A percentile compares a stretch with the other conserved stretches of the same genome.
These are phyloP conservation scores for Proterorhinus semilunaris DNA, from an alignment of 2,113 vertebrate species.

Conservation along the genomic window DNA sequence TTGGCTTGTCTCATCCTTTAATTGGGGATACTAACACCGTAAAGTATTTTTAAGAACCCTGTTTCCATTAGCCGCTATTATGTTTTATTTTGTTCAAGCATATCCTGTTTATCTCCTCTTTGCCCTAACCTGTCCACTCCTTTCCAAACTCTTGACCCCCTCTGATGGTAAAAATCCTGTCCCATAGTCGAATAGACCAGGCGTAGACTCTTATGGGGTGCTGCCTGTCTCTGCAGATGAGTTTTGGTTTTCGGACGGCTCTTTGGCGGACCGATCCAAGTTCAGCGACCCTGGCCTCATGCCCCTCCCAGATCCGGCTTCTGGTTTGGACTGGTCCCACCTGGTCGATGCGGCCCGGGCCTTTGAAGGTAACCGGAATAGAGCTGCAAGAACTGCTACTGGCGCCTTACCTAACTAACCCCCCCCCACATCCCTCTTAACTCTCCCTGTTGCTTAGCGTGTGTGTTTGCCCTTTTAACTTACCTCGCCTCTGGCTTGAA, in stretches of 20 bases:
- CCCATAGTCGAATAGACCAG: constrained; percentile 35
- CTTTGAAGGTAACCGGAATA: constrained; percentile 89
- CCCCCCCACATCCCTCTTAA: neutral
- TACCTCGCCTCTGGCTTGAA: constrained; percentile 46
- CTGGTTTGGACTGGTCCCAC: constrained; percentile 93
- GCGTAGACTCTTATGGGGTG: constrained; percentile 61
- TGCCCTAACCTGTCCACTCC: constrained; percentile 7
- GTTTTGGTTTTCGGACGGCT: constrained; percentile 97
- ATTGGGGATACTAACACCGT: neutral
- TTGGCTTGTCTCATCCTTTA: neutral
- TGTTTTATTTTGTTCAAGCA: neutral
- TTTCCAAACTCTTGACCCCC: constrained; percentile 27
- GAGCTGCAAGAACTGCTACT: constrained; percentile 60
- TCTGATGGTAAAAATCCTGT: constrained; percentile 40
- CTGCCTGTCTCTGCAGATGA: constrained; percentile 84
- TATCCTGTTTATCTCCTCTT: neutral
- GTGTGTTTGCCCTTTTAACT: constrained; percentile 39
- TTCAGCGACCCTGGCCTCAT: constrained; percentile 93
- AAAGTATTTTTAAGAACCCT: neutral
- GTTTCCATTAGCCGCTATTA: neutral
- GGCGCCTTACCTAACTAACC: constrained; percentile 52
- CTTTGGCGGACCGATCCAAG: constrained; percentile 93
- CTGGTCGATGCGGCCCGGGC: constrained; percentile 94
- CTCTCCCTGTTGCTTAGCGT: constrained; percentile 44
- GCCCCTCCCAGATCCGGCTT: constrained; percentile 92